Conservation (phyloP, 2,888 invertebrate species). For the Glaucopsyche alexis region DNA sequence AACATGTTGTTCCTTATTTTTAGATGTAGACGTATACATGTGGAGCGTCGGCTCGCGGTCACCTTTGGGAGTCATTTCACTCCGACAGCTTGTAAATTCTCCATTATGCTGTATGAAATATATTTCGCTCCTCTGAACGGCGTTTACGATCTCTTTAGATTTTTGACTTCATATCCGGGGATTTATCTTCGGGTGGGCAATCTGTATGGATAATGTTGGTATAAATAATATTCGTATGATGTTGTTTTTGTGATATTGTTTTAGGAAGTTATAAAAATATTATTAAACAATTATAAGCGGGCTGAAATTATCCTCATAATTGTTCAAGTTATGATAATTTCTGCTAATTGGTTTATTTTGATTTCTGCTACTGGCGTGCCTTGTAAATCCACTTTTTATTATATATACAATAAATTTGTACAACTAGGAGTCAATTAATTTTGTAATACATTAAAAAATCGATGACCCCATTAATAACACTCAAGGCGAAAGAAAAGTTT, state of each 20-base stretch:
- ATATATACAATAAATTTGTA: background rate
- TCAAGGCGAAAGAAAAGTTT: conserved; percentile 44
- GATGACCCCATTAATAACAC: conserved; percentile 53
- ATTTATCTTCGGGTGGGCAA: conserved; percentile 40
- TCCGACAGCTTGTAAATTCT: conserved; percentile 80
- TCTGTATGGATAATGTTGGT: conserved; percentile 38
- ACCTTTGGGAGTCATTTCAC: conserved; percentile 77
- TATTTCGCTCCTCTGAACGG: conserved; percentile 54
- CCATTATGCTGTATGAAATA: conserved; percentile 80
- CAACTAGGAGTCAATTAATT: background rate
- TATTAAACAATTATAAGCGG: no score
- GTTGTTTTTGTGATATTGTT: background rate
- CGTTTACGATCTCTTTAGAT: conserved; percentile 58
- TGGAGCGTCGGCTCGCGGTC: conserved; percentile 48
- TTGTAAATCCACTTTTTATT: background rate
- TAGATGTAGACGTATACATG: conserved; percentile 47
- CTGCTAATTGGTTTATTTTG: no score
- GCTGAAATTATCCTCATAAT: no score
- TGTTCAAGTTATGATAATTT: no score
- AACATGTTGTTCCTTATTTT: conserved; percentile 33
- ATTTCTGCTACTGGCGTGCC: no score
- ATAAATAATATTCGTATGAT: background rate
- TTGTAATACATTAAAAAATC: conserved; percentile 44
- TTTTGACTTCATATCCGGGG: conserved; percentile 32
- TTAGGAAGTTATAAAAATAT: background rate